Evolutionary conservation across 2,888 invertebrate genomes (phyloP).

Genomic region (Neelides folsomi): DNA sequence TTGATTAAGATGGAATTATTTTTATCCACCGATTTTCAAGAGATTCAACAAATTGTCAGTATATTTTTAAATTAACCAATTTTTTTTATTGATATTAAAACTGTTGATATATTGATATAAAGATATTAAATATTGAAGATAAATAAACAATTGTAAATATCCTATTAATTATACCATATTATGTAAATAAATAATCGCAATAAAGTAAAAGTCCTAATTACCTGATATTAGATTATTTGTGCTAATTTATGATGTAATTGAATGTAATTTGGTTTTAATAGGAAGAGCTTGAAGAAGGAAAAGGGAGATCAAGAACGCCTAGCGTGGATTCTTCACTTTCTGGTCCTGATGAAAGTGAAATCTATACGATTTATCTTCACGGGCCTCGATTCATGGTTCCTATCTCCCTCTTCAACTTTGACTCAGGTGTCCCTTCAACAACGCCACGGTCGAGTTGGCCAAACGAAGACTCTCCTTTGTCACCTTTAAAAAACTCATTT

Average conservation of each 20-base stretch:
- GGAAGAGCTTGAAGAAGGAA: conserved; percentile 7
- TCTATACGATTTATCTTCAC: conserved; percentile 28
- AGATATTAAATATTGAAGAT: no score
- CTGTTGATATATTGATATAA: no score
- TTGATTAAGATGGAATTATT: conserved; percentile 40
- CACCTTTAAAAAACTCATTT: no score
- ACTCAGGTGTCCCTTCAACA: conserved; percentile 6
- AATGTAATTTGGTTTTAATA: conserved; percentile 4
- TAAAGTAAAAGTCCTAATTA: no score
- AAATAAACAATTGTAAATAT: no score
- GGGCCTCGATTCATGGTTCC: conserved; percentile 30
- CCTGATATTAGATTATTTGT: no score
- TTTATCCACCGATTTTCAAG: no score
- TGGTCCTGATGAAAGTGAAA: conserved; percentile 22
- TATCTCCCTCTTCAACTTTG: conserved; percentile 26
- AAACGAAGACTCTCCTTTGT: conserved; percentile 5
- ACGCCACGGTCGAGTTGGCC: conserved; percentile 30
- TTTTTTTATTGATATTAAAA: no score
- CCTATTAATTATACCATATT: no score
- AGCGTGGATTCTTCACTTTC: conserved; percentile 17
- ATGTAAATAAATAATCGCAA: no score
- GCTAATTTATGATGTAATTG: not conserved
- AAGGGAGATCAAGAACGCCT: not conserved
- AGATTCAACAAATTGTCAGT: not conserved
- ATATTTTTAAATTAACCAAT: not conserved